Conservation (phyloP, 2,888 invertebrate species). For the Acholoe squamosa region DNA sequence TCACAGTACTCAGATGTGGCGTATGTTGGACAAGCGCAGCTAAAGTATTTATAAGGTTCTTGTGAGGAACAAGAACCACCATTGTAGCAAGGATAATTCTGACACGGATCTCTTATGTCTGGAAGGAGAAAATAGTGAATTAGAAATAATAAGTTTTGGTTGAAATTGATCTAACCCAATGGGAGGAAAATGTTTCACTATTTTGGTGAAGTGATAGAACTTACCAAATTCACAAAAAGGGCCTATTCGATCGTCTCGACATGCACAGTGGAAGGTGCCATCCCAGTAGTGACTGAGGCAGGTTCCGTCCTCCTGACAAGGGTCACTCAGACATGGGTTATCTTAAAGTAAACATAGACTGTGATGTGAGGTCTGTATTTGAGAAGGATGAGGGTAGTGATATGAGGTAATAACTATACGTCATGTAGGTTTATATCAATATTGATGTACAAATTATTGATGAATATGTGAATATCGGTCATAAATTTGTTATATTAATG, state of each 20-base stretch:
- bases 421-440: too few relatives aligned
- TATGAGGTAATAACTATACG: too few relatives aligned
- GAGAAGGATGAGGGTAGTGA: too few relatives aligned
- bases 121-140: too few relatives aligned
- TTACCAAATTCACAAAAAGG: constrained; percentile 37
- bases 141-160: too few relatives aligned
- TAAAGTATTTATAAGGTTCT: constrained; percentile 42
- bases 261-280: constrained; percentile 36
- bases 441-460: too few relatives aligned
- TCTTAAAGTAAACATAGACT: constrained; percentile 18
- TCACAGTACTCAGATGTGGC: constrained; percentile 45
- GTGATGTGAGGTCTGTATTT: too few relatives aligned
- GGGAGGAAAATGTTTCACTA: too few relatives aligned
- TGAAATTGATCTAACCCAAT: too few relatives aligned
- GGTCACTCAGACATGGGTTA: constrained; percentile 52
- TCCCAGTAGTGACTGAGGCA: constrained; percentile 31
- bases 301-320: constrained; percentile 23
- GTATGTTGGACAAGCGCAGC: not conserved
- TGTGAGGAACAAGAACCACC: not conserved
- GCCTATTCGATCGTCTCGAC: constrained; percentile 6
- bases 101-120: constrained; percentile 34
- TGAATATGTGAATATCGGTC: too few relatives aligned
- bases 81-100: not conserved
- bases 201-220: not conserved
- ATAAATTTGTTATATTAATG: too few relatives aligned